Base-by-base conservation (phyloP, 2,888 invertebrate genomes). In the Synanthedon tipuliformis region DNA sequence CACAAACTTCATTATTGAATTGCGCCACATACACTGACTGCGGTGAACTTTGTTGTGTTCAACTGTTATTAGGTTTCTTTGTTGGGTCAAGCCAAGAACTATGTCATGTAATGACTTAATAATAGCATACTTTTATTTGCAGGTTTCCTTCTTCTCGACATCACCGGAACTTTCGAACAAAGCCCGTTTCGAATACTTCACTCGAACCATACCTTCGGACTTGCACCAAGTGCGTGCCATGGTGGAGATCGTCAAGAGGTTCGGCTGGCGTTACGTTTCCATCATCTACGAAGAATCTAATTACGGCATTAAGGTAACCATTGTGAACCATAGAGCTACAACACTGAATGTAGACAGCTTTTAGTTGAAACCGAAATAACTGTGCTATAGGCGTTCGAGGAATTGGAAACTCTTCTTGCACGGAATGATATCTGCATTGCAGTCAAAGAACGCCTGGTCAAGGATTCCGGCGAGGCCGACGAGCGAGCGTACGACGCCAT, bases 81-180 rank as follows among this genome's bases (percentile, higher is more conserved):
- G n/a, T n/a, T n/a, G 23, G 23, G 23, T 5, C 5, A 23, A 5
- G 23, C 23, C 23, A 5, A 23, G 5, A 23, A 23, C 23, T n/a
- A 1, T 5, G 40, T 51, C 40, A n/a, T 10, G 3, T 15, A 50
- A 10, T 10, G 34, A 34, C 27, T 4, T 8, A 27, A 27, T 27
- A 27, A 27, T 27, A 27, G 8, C 1, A 27, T 10, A 34, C 10
- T 45, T 45, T 12, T 45, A 45, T 45, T 8, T 83, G 82, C 86
- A 97, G 97, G 95, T 97, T 13, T 97, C 96, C 0, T 97, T 95
- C 81, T 97, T 97, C 84, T 96, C 97, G 0, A 97, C 97, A 5
- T 96, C 96, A 59, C 95, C 97, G 0, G 97, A 96, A 74, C 87
- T 98, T 60, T 96, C 95, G 65, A 96, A 96, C 84, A 95, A 96